Percentiles rank a stretch among this genome's conserved stretches.
phyloP scores from a whole-genome alignment of 2,888 invertebrate genomes.

The Ischnura elegans region DNA sequence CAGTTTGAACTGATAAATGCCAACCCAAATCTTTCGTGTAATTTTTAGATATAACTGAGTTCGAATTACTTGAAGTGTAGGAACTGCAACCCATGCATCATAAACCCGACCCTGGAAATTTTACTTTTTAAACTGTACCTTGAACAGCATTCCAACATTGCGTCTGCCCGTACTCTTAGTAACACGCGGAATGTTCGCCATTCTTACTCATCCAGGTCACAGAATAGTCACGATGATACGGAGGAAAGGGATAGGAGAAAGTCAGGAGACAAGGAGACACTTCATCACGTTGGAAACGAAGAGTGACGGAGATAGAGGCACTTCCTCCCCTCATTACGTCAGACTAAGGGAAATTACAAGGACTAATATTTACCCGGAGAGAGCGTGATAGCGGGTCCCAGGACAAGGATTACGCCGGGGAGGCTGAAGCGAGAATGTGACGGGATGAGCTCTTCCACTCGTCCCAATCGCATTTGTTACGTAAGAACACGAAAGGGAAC shows the following conservation, averaged over 20 bases:
- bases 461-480: not conserved
- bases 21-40: too few relatives aligned
- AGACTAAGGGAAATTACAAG: not conserved
- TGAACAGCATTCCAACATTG: too few relatives aligned
- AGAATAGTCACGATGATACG: too few relatives aligned
- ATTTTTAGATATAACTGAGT: too few relatives aligned
- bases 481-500: not conserved
- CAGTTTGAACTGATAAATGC: too few relatives aligned
- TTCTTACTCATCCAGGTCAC: too few relatives aligned
- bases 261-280: not conserved
- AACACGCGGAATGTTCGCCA: too few relatives aligned
- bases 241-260: not conserved
- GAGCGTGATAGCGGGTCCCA: not conserved
- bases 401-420: not conserved
- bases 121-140: too few relatives aligned
- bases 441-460: not conserved
- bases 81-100: too few relatives aligned
- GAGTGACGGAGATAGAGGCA: not conserved
- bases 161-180: too few relatives aligned
- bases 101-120: too few relatives aligned
- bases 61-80: too few relatives aligned
- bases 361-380: not conserved
- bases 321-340: not conserved
- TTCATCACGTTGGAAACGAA: not conserved
- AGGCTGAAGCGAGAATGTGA: not conserved